Evolutionary conservation across 2,888 invertebrate genomes (phyloP).

Genomic region (Lasioglossum zephyrum): DNA sequence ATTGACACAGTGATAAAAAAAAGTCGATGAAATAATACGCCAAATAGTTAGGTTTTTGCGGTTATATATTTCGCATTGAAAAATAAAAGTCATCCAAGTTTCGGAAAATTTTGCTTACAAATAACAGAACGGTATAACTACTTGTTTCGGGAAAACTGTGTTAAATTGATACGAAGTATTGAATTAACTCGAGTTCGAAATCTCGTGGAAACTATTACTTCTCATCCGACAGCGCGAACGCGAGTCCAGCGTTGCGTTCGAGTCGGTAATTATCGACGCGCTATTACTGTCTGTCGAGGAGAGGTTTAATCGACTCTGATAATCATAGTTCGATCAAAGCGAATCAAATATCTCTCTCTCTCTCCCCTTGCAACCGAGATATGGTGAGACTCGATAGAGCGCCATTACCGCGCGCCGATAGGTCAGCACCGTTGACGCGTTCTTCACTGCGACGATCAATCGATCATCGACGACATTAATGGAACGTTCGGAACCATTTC

Average conservation of each 20-base stretch:
- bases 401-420: slow-evolving; percentile 42
- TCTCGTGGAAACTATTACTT: background rate
- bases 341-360: slow-evolving; percentile 30
- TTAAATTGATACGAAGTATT: too few relatives aligned
- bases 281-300: background rate
- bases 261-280: too few relatives aligned
- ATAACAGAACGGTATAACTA: too few relatives aligned
- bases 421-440: slow-evolving; percentile 8
- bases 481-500: slow-evolving; percentile 14
- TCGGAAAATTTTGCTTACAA: too few relatives aligned
- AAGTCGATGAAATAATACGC: too few relatives aligned
- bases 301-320: slow-evolving; percentile 12
- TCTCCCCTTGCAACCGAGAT: background rate
- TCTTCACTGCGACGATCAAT: background rate
- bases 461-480: slow-evolving; percentile 24
- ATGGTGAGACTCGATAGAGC: slow-evolving; percentile 15
- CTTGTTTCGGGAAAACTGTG: too few relatives aligned
- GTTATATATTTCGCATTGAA: too few relatives aligned
- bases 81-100: too few relatives aligned
- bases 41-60: too few relatives aligned
- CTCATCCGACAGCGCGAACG: background rate
- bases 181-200: background rate
- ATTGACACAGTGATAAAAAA: too few relatives aligned
- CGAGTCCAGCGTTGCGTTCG: background rate
- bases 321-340: background rate